Evolutionary conservation across 2,113 vertebrate genomes (phyloP).

Genomic region (Piaya cayana): DNA sequence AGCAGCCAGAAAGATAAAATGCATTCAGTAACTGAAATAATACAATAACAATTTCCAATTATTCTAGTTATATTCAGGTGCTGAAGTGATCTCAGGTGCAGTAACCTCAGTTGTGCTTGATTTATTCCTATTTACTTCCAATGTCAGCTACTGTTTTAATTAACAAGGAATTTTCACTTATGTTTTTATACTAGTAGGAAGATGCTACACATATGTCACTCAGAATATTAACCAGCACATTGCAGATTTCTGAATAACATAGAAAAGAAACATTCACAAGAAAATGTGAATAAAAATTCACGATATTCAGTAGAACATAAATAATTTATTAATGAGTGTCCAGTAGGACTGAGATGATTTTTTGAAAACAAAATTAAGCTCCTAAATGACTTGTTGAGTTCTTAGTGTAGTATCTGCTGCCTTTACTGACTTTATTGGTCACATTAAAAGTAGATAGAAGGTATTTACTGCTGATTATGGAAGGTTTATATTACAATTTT

Average conservation of each 20-base stretch:
- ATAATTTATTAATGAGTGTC: background rate
- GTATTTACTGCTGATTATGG: background rate
- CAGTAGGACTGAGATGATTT: background rate
- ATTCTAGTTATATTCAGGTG: background rate
- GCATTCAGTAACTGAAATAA: background rate
- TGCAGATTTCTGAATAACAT: background rate
- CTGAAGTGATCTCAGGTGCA: background rate
- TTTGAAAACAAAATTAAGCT: background rate
- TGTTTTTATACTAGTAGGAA: background rate
- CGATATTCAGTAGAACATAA: background rate
- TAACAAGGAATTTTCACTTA: background rate
- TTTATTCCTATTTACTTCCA: background rate
- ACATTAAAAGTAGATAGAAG: background rate
- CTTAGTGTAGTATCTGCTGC: background rate
- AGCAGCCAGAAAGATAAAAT: background rate
- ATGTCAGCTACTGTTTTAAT: background rate
- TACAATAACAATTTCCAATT: background rate
- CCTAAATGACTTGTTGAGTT: background rate
- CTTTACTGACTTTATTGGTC: background rate
- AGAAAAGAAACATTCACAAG: background rate
- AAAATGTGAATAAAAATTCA: background rate
- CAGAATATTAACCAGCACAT: background rate
- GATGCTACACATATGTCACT: background rate
- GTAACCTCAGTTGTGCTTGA: background rate
- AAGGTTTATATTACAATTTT: background rate